Conservation (phyloP, 2,888 invertebrate species). For the Phyllotreta cruciferae region DNA sequence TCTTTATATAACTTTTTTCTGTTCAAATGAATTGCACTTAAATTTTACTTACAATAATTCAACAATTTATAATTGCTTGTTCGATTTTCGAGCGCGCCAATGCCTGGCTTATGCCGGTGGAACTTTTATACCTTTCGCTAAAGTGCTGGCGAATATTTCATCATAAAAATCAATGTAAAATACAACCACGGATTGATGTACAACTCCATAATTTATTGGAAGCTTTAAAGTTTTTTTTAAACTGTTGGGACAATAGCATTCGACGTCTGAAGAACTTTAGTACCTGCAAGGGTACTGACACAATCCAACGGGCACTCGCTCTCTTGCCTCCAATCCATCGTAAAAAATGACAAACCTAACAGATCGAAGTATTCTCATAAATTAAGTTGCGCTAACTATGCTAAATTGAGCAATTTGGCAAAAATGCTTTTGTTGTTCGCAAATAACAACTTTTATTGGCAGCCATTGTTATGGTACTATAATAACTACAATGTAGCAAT, state of each 20-base stretch:
- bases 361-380: slow-evolving; percentile 20
- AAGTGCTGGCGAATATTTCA: slow-evolving; percentile 34
- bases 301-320: slow-evolving; percentile 28
- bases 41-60: not conserved
- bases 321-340: slow-evolving; percentile 26
- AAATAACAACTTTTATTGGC: slow-evolving; percentile 3
- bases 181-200: slow-evolving; percentile 32
- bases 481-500: not conserved
- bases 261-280: slow-evolving; percentile 33
- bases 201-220: slow-evolving; percentile 32
- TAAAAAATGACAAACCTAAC: slow-evolving; percentile 27
- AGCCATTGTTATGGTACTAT: not conserved
- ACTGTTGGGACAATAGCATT: slow-evolving; percentile 28
- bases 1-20: too few species aligned
- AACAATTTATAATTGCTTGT: not conserved
- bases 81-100: slow-evolving; percentile 7
- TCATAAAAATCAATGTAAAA: slow-evolving; percentile 35
- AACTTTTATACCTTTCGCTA: slow-evolving; percentile 32
- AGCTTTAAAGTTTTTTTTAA: slow-evolving; percentile 25
- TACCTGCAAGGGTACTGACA: slow-evolving; percentile 33
- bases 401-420: slow-evolving; percentile 18
- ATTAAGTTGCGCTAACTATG: slow-evolving; percentile 17
- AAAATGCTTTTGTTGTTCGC: slow-evolving; percentile 9
- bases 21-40: not conserved
- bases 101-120: slow-evolving; percentile 20